These are phyloP conservation scores for Trissolcus basalis DNA, from an alignment of 1,140 invertebrate genomes.

Conservation along the genomic window DNA sequence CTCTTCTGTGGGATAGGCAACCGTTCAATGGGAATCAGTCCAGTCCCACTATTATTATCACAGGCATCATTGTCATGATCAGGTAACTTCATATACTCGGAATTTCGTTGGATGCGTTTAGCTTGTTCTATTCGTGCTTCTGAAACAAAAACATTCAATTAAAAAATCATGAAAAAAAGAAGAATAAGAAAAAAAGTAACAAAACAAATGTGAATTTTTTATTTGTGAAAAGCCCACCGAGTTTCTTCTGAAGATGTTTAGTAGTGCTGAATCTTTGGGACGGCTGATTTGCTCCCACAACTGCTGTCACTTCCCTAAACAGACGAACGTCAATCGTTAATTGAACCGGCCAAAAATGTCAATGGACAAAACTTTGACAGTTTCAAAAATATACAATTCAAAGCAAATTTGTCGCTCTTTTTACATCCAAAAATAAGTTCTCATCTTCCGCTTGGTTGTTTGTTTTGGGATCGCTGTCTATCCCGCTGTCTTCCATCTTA, in stretches of 20 bases:
- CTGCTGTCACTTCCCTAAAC: constrained; percentile 75
- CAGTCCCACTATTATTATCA: constrained; percentile 58
- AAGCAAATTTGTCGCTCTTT: not conserved
- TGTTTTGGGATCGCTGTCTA: constrained; percentile 79
- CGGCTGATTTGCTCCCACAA: constrained; percentile 71
- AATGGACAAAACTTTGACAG: too few species aligned
- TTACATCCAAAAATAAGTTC: constrained; percentile 71
- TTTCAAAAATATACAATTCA: not conserved
- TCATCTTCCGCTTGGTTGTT: constrained; percentile 71
- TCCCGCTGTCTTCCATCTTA: constrained; percentile 81
- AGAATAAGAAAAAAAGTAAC: too few species aligned
- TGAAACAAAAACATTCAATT: constrained; percentile 51
- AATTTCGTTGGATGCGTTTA: constrained; percentile 76
- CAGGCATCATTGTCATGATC: constrained; percentile 65
- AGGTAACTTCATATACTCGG: constrained; percentile 78
- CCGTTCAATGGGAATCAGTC: constrained; percentile 79
- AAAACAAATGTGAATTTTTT: not conserved
- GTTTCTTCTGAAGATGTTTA: constrained; percentile 76
- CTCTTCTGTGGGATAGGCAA: constrained; percentile 77
- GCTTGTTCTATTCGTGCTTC: constrained; percentile 79
- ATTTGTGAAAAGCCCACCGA: constrained; percentile 64
- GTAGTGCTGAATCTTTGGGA: constrained; percentile 66
- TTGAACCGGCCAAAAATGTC: too few species aligned
- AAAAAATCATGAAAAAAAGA: constrained; percentile 20
- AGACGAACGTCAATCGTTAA: not conserved